These are phyloP conservation scores for Dastarcus helophoroides DNA, from an alignment of 2,888 invertebrate genomes.

Conservation along the genomic window DNA sequence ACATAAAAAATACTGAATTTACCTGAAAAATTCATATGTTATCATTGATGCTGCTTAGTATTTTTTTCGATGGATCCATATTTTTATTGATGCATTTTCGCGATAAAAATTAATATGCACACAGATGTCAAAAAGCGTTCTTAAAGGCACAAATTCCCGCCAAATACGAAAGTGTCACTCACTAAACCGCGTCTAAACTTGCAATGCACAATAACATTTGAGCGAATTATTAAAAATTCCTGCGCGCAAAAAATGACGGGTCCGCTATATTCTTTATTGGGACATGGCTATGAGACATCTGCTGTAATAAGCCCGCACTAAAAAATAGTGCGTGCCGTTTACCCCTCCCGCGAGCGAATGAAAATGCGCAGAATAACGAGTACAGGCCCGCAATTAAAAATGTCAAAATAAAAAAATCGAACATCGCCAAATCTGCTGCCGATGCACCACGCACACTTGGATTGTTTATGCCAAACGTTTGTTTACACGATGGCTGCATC, in stretches of 20 bases:
- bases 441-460: conserved; percentile 13
- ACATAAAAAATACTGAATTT: conserved; percentile 7
- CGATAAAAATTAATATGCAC: conserved; percentile 2
- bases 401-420: conserved; percentile 40
- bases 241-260: conserved; percentile 38
- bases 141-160: conserved; percentile 26
- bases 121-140: conserved; percentile 18
- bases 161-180: conserved; percentile 31
- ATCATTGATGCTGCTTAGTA: conserved; percentile 18
- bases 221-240: conserved; percentile 39
- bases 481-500: too few species aligned
- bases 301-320: conserved; percentile 53
- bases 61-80: conserved; percentile 20
- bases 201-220: conserved; percentile 18
- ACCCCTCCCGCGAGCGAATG: conserved; percentile 35
- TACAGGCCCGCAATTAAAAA: conserved; percentile 46
- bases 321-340: conserved; percentile 51
- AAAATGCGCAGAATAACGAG: conserved; percentile 50
- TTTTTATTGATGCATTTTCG: conserved; percentile 14
- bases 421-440: conserved; percentile 16
- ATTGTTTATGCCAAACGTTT: too few species aligned
- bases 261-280: conserved; percentile 39
- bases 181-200: conserved; percentile 10
- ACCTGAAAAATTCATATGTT: conserved; percentile 19
- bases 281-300: conserved; percentile 50